These are phyloP conservation scores for Mirounga angustirostris DNA, from an alignment of 2,113 vertebrate species.

Conservation along the genomic window DNA sequence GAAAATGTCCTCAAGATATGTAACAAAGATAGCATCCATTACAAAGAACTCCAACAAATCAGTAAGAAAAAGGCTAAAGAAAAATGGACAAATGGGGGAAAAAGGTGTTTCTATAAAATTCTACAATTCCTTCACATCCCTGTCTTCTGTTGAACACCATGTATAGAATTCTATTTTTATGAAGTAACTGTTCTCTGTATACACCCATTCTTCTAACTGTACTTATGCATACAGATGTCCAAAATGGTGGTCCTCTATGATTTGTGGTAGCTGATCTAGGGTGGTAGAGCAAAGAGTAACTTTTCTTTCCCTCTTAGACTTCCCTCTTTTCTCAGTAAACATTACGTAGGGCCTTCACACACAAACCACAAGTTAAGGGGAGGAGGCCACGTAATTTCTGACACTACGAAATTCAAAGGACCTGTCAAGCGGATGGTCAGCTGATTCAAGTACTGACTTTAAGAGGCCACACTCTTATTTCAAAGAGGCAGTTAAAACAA, in stretches of 20 bases:
- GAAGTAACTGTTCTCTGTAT: neutral
- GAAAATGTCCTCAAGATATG: neutral
- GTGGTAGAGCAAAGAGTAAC: too few relatives aligned
- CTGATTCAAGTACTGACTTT: neutral
- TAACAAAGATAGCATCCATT: neutral
- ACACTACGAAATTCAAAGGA: neutral
- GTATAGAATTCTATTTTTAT: neutral
- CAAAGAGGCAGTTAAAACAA: neutral
- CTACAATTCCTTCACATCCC: neutral
- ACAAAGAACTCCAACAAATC: neutral
- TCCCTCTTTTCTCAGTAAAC: neutral
- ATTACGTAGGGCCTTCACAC: neutral
- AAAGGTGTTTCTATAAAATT: neutral
- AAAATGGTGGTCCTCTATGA: neutral
- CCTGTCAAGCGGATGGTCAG: neutral
- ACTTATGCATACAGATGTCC: neutral
- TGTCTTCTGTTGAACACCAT: neutral
- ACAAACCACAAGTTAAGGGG: neutral
- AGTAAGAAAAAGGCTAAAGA: neutral
- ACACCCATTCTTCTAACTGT: neutral
- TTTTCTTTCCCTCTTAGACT: neutral
- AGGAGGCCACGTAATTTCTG: neutral
- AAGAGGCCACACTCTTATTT: neutral
- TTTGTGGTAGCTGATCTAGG: neutral
- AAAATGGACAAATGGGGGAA: neutral